Percentiles rank a stretch among this genome's conserved stretches.
phyloP scores from a whole-genome alignment of 2,888 invertebrate species.

The Drosophila villosipedis region DNA sequence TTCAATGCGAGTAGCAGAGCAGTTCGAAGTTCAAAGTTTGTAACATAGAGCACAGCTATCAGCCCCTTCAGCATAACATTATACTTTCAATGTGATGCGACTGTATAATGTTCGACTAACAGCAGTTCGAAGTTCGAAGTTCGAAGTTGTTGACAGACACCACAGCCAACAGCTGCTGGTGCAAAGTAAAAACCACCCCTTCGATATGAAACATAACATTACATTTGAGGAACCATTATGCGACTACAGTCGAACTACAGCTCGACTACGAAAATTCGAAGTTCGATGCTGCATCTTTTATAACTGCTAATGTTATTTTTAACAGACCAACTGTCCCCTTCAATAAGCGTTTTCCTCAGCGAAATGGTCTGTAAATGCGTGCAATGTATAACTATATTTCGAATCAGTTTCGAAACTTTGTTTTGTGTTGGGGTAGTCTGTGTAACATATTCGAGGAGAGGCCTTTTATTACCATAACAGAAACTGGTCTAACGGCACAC shows the following conservation, averaged over 20 bases:
- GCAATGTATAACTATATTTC: neutral
- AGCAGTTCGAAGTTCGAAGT: slow-evolving; percentile 24
- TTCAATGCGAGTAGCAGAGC: neutral
- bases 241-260: neutral
- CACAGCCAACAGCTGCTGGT: neutral
- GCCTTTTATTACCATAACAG: neutral
- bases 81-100: neutral
- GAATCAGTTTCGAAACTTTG: neutral
- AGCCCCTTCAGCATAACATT: slow-evolving; percentile 14
- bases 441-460: neutral
- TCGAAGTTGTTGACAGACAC: neutral
- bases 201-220: neutral
- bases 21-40: neutral
- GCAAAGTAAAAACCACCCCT: neutral
- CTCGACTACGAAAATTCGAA: neutral
- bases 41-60: neutral
- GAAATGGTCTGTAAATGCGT: neutral
- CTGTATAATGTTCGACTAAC: neutral
- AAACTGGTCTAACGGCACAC: neutral
- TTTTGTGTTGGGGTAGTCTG: slow-evolving; percentile 8
- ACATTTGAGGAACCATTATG: neutral
- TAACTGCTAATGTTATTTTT: neutral
- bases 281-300: neutral
- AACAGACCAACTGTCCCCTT: neutral
- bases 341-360: neutral